Conservation (phyloP, 2,113 vertebrate genomes). For the Cyphomyrus plagiostoma region DNA sequence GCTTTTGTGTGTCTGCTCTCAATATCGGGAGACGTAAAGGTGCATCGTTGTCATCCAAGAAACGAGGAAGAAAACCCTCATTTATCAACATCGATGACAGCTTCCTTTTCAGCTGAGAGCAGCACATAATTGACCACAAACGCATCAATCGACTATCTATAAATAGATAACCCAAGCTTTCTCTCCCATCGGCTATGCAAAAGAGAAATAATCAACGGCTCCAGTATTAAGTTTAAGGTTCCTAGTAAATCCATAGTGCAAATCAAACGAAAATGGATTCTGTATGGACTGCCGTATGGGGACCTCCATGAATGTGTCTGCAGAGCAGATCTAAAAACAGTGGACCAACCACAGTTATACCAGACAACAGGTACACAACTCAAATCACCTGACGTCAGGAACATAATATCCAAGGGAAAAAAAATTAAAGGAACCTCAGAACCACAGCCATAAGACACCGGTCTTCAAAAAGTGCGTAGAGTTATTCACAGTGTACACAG, state of each 20-base stretch:
- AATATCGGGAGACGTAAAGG: not conserved
- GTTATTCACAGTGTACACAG: not conserved
- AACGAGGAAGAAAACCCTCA: not conserved
- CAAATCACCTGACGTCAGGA: not conserved
- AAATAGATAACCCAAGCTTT: not conserved
- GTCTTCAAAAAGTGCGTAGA: not conserved
- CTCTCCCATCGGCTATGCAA: not conserved
- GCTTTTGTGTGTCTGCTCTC: not conserved
- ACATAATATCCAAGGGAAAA: not conserved
- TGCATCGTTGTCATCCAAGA: not conserved
- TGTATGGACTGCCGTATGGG: not conserved
- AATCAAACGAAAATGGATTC: not conserved
- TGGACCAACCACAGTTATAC: not conserved
- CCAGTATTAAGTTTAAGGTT: not conserved
- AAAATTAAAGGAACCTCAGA: not conserved
- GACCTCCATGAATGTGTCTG: not conserved
- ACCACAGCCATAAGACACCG: not conserved
- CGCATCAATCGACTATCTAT: not conserved
- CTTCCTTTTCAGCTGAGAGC: not conserved
- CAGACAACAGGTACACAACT: not conserved
- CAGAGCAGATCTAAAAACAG: not conserved
- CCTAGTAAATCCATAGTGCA: not conserved
- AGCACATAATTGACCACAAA: not conserved
- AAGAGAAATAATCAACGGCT: not conserved
- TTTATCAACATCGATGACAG: not conserved